Conservation (phyloP, 2,113 vertebrate genomes). For the Pongo abelii region DNA sequence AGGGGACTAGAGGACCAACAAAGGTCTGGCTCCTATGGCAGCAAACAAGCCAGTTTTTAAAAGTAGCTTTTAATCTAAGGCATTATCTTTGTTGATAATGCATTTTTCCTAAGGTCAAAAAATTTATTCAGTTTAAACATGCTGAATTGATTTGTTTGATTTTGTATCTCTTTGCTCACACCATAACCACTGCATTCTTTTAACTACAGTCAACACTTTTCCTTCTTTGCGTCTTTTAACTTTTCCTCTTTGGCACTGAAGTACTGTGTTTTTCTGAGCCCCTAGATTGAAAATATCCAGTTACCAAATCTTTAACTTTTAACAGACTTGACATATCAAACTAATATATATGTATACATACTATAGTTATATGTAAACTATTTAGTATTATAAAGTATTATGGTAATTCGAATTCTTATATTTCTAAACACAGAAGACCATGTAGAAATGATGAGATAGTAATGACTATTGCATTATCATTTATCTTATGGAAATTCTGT, state of each 20-base stretch:
- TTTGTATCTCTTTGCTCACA: background rate
- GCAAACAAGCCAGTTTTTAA: background rate
- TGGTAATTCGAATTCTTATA: background rate
- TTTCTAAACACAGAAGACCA: background rate
- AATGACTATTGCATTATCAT: background rate
- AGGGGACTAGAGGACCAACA: background rate
- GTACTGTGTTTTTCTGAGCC: background rate
- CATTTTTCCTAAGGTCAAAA: background rate
- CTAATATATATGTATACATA: background rate
- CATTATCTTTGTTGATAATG: background rate
- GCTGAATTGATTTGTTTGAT: background rate
- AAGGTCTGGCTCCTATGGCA: background rate
- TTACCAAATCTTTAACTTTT: background rate
- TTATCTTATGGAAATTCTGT: background rate
- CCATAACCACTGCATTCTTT: background rate
- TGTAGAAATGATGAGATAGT: background rate
- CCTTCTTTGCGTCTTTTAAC: background rate
- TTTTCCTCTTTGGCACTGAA: background rate
- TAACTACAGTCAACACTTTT: background rate
- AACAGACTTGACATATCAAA: background rate
- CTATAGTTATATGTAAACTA: background rate
- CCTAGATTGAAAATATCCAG: background rate
- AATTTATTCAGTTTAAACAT: background rate
- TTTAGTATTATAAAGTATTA: background rate
- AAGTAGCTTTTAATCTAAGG: background rate